Conservation (phyloP, 1,140 invertebrate genomes). For the Drosophila teissieri region DNA sequence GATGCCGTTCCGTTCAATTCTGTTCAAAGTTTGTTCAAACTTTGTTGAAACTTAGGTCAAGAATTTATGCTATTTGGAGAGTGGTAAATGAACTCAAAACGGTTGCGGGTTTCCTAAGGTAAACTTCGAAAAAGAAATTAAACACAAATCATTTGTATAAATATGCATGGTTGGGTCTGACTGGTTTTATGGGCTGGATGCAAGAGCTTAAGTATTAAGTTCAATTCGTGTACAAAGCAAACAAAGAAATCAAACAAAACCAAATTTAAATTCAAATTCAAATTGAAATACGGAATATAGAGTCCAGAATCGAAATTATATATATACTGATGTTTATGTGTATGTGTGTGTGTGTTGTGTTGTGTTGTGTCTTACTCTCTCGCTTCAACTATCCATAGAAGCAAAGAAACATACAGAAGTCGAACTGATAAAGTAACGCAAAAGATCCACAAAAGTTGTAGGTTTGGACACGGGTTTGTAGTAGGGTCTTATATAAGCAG, state of each 20-base stretch:
- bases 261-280: conserved; percentile 12
- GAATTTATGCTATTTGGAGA: conserved; percentile 27
- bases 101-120: conserved; percentile 1
- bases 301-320: conserved; percentile 45
- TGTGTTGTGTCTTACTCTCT: conserved; percentile 14
- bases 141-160: conserved; percentile 44
- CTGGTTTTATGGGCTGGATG: conserved; percentile 30
- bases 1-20: conserved; percentile 10
- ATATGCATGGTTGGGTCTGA: conserved; percentile 42
- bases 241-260: conserved; percentile 77
- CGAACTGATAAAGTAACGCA: conserved; percentile 21
- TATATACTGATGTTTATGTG: conserved; percentile 18
- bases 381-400: conserved; percentile 19
- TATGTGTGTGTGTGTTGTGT: conserved; percentile 2
- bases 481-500: background rate
- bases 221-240: conserved; percentile 47
- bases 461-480: background rate
- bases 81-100: conserved; percentile 11
- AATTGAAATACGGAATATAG: conserved; percentile 4
- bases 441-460: conserved; percentile 23
- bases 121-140: conserved; percentile 17
- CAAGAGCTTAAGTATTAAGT: conserved; percentile 33
- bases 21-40: conserved; percentile 16
- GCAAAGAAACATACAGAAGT: conserved; percentile 23
- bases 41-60: conserved; percentile 10